Evolutionary conservation across 2,888 invertebrate species (phyloP), one percentile per base, ranked within the genome.

Genomic region (Osmoderma eremita): DNA sequence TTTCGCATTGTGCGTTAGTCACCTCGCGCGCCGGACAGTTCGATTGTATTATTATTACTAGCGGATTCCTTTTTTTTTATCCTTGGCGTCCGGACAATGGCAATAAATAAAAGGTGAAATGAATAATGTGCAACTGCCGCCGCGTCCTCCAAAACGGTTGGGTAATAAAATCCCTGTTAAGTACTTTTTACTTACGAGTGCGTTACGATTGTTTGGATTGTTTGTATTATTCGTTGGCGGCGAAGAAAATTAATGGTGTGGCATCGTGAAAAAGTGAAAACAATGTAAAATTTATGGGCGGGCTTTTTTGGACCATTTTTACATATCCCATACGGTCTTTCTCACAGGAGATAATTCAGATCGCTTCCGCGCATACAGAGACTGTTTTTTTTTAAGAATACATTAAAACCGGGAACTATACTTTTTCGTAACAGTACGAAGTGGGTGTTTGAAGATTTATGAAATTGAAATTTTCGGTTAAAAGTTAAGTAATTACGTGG

Each of bases 81-180:
- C 20, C 12, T 38, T 20, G 13, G 10, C 20, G 20, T 17, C 36
- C 20, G 12, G 8, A 58, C 58, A 58, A 58, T 58, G 12, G 42
- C 58, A 42, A 58, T 58, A 58, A 58, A 58, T 58, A 51, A 53
- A 53, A 58, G 3, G 45, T 18, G 42, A 58, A 58, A 58, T 58
- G 58, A 58, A 17, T 58, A 58, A 58, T 58, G 42, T 13, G 45
- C 15, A 22, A 58, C 15, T 1, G 58, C 6, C 42, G 15, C 15
- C 17, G 36, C 20, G 17, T 1, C 20, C 15, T 45, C 41, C 30
- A 22, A 45, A 58, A 58, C 24, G 42, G 58, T 45, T 30, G 45
- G 45, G 58, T 45, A 58, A 58, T 45, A 24, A 30, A 30, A 30
- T 30, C 13, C 45, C 58, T 17, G 42, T 45, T 15, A 10, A 24